Evolutionary conservation across 2,113 vertebrate species (phyloP).

Genomic region (Channa argus): DNA sequence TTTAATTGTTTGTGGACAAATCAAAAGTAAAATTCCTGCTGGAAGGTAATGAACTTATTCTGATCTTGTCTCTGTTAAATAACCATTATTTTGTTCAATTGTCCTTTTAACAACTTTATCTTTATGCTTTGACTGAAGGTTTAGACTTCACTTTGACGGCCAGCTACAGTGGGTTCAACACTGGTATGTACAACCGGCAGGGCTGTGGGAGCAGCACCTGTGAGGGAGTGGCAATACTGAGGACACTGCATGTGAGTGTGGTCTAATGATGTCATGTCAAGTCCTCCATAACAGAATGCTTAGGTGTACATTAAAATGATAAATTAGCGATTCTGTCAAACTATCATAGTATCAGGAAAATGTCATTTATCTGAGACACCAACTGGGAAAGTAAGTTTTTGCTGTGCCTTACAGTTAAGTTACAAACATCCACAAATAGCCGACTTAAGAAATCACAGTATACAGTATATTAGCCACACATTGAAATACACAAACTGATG

Average conservation of each 20-base stretch:
- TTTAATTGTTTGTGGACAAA: no score
- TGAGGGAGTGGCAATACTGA: conserved; percentile 92
- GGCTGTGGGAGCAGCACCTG: conserved; percentile 93
- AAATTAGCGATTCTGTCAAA: not conserved
- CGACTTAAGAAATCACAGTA: not conserved
- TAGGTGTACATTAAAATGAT: not conserved
- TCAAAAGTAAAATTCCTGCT: not conserved
- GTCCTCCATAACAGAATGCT: not conserved
- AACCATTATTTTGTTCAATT: no score
- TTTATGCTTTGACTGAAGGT: conserved; percentile 47
- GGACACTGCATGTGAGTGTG: conserved; percentile 86
- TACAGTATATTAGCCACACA: not conserved
- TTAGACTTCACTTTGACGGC: conserved; percentile 78
- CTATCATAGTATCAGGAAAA: not conserved
- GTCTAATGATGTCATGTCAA: not conserved
- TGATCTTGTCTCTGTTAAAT: conserved; percentile 7
- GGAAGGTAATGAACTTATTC: not conserved
- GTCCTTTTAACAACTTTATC: not conserved
- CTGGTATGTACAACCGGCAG: conserved; percentile 82
- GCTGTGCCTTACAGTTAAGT: not conserved
- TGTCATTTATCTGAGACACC: not conserved
- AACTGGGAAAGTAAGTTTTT: not conserved
- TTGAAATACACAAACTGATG: not conserved
- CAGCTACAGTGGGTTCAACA: conserved; percentile 79
- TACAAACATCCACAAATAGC: no score